A percentile compares a stretch with the other conserved stretches of the same genome.
phyloP scores from a whole-genome alignment of 2,888 invertebrate species.

The Catotricha subobsoleta region DNA sequence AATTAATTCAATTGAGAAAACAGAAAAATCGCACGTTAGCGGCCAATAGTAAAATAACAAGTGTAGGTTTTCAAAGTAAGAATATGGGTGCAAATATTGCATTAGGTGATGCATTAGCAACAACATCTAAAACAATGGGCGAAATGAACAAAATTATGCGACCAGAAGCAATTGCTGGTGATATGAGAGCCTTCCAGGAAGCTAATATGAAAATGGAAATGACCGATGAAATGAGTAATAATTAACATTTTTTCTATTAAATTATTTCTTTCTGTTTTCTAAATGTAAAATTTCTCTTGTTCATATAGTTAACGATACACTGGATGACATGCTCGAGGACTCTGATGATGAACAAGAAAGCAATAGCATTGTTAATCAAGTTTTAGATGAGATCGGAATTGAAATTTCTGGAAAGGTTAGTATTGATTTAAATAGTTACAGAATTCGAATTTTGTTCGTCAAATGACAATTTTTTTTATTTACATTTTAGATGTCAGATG shows the following conservation, averaged over 20 bases:
- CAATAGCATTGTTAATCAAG: conserved; percentile 72
- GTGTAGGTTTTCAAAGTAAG: conserved; percentile 72
- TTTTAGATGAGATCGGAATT: conserved; percentile 92
- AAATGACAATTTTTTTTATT: conserved; percentile 5
- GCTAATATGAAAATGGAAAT: conserved; percentile 82
- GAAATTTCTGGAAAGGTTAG: conserved; percentile 75
- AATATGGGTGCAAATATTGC: conserved; percentile 79
- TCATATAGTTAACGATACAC: conserved; percentile 80
- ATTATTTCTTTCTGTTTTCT: conserved; percentile 8
- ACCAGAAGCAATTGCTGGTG: conserved; percentile 64
- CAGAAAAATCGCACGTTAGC: conserved; percentile 69
- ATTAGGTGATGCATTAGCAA: conserved; percentile 71
- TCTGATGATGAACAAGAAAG: conserved; percentile 82
- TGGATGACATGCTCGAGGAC: conserved; percentile 75
- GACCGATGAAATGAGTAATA: conserved; percentile 87
- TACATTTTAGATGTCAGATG: conserved; percentile 39
- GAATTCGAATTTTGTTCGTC: conserved; percentile 1
- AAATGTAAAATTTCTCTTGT: conserved; percentile 17
- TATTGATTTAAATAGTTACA: conserved; percentile 6
- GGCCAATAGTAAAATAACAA: conserved; percentile 60
- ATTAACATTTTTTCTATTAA: neutral
- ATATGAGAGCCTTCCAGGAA: conserved; percentile 66
- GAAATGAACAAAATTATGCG: conserved; percentile 75
- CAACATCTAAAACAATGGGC: conserved; percentile 77
- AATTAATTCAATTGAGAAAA: conserved; percentile 69